phyloP scores from a whole-genome alignment of 2,888 invertebrate species.

The Andrena marginata region DNA sequence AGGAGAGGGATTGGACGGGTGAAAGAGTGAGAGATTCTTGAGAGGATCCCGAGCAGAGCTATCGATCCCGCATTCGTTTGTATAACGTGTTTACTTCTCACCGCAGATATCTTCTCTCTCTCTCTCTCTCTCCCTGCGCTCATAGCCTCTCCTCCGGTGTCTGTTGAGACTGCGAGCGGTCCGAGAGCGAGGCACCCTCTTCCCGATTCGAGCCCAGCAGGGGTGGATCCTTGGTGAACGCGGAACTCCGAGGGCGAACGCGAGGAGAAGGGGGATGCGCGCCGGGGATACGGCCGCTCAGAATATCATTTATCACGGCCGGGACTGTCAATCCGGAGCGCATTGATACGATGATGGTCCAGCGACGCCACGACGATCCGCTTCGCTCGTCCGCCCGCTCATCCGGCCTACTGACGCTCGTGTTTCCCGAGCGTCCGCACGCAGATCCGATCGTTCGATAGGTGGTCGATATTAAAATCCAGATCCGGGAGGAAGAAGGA shows the following conservation, averaged over 20 bases:
- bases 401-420: conserved; percentile 50
- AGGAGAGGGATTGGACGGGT: too few relatives aligned
- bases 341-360: conserved; percentile 83
- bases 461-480: background rate
- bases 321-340: conserved; percentile 82
- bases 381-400: conserved; percentile 3
- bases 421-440: conserved; percentile 35
- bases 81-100: conserved; percentile 81
- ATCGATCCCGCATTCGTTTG: conserved; percentile 77
- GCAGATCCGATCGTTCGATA: conserved; percentile 34
- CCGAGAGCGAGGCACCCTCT: conserved; percentile 64
- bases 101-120: conserved; percentile 73
- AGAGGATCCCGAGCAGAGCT: conserved; percentile 50
- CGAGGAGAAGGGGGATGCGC: conserved; percentile 28
- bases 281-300: conserved; percentile 62
- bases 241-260: conserved; percentile 57
- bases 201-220: conserved; percentile 72
- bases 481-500: background rate
- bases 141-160: conserved; percentile 53
- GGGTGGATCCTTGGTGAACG: conserved; percentile 74
- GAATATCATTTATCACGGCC: conserved; percentile 82
- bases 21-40: conserved; percentile 19
- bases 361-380: conserved; percentile 77
- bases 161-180: conserved; percentile 60
- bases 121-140: conserved; percentile 63